Base-by-base conservation (phyloP, 1,140 invertebrate genomes). In the Dendroctonus valens region DNA sequence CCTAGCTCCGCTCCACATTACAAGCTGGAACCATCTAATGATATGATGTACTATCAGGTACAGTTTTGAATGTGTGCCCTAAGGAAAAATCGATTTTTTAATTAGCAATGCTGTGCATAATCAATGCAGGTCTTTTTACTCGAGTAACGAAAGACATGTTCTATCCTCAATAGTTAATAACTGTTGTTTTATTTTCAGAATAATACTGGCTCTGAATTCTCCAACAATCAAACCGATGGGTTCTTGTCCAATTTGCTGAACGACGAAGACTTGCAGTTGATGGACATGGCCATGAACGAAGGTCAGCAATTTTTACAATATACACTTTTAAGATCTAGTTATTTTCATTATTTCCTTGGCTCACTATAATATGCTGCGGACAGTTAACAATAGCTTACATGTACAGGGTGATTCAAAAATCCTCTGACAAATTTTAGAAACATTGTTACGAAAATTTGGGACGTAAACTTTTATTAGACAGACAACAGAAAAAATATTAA, bases 231-330 rank as follows among this genome's bases (percentile, higher is more conserved):
- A 72, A 89, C 87, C 15, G 92, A 94, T 73, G 91, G 90, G 40
- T 91, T 93, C 74, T 85, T 93, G 15, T 91, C 91, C 65, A 91
- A 91, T 0, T 88, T 94, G 70, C 82, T 94, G 41, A 92, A 91
- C 72, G 92, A 94, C 70, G 92, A 94, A 72, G 91, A 93, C 76
- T 79, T 94, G 26, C 91, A 92, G 71, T 80, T 93, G 37, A 92
- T 94, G 91, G 91, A 94, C 71, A 92, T 93, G 89, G 90, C 90
- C 48, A 87, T 92, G 82, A 91, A 87, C 75, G 91, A 94, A 78
- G 90, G 92, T 93, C 52, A 57, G 41, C 44, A 59, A 46, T 61
- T 61, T 64, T 41, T 41, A n/a, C 51, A 9, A 12, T 9, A 39
- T 58, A 15, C n/a, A n/a, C n/a, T n/a, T 57, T 38, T 26, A 51